phyloP scores from a whole-genome alignment of 2,797 vertebrate species.

The Siniperca scherzeri region DNA sequence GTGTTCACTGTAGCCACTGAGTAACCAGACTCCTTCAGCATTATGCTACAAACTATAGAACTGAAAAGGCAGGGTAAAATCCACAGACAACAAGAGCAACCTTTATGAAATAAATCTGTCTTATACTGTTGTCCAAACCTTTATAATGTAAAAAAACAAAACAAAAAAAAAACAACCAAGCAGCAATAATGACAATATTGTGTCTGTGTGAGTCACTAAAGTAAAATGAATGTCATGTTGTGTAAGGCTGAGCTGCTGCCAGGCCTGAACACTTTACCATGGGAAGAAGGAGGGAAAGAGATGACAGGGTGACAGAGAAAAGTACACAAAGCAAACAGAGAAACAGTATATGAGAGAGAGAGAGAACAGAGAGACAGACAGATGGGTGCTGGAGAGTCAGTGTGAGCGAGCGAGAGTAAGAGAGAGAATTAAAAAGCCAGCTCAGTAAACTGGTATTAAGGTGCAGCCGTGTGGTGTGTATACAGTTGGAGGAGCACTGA shows the following conservation, averaged over 20 bases:
- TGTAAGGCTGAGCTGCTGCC: constrained; percentile 40
- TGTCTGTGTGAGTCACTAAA: constrained; percentile 25
- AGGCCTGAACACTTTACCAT: constrained; percentile 28
- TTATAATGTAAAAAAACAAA: constrained; percentile 13
- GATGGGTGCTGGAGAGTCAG: constrained; percentile 60
- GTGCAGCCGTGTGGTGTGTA: constrained; percentile 74
- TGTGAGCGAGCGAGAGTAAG: constrained; percentile 48
- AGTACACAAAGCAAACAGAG: constrained; percentile 29
- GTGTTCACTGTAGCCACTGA: constrained; percentile 25
- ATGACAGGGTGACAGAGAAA: constrained; percentile 41
- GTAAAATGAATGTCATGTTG: constrained; percentile 37
- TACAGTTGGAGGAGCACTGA: constrained; percentile 76
- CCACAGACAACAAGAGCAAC: constrained; percentile 6
- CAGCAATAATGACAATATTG: constrained; percentile 33
- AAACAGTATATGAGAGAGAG: constrained; percentile 22
- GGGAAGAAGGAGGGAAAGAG: constrained; percentile 30
- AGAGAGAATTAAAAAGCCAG: constrained; percentile 71
- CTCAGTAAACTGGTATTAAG: constrained; percentile 79
- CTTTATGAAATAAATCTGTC: constrained; percentile 14
- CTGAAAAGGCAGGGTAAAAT: constrained; percentile 3
- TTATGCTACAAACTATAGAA: neutral
- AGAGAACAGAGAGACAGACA: constrained; percentile 53
- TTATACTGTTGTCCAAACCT: constrained; percentile 20
- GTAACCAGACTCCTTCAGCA: neutral
- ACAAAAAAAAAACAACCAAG: constrained; percentile 6